Percentiles rank a stretch among this genome's conserved stretches.
Evolutionary conservation across 2,113 vertebrate species (phyloP).

Genomic region (Platichthys stellatus): DNA sequence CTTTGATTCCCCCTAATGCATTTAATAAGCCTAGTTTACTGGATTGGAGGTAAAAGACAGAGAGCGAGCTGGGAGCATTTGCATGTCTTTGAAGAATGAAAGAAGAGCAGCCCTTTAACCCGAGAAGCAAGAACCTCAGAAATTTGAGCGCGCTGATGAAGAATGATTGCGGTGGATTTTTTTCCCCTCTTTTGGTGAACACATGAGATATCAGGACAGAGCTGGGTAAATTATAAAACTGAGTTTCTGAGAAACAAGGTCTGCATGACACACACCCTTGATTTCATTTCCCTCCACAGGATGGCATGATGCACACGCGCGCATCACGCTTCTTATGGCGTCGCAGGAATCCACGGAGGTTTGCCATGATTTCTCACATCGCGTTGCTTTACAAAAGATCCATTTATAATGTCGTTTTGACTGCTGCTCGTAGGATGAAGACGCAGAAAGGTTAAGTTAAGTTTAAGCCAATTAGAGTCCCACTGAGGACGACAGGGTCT

Average conservation of each 20-base stretch:
- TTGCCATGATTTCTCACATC: slow-evolving; percentile 36
- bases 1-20: slow-evolving; percentile 79
- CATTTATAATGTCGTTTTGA: slow-evolving; percentile 57
- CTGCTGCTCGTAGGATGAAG: slow-evolving; percentile 40
- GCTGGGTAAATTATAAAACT: slow-evolving; percentile 38
- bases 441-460: slow-evolving; percentile 80
- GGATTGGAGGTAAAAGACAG: slow-evolving; percentile 63
- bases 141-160: slow-evolving; percentile 61
- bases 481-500: slow-evolving; percentile 59
- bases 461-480: slow-evolving; percentile 80
- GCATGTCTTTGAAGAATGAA: slow-evolving; percentile 81
- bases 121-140: slow-evolving; percentile 52
- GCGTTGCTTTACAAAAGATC: slow-evolving; percentile 63
- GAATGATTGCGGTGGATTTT: slow-evolving; percentile 57
- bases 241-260: slow-evolving; percentile 25
- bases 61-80: slow-evolving; percentile 59
- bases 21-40: slow-evolving; percentile 80
- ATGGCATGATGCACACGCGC: slow-evolving; percentile 8
- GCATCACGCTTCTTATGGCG: slow-evolving; percentile 3
- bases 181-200: slow-evolving; percentile 11
- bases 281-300: slow-evolving; percentile 33
- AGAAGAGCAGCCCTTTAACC: slow-evolving; percentile 68
- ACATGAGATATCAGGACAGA: slow-evolving; percentile 41
- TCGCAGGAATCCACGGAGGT: slow-evolving; percentile 6
- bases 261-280: not conserved